A percentile compares a stretch with the other conserved stretches of the same genome.
phyloP scores from a whole-genome alignment of 2,113 vertebrate genomes.

The Prochilodus magdalenae region DNA sequence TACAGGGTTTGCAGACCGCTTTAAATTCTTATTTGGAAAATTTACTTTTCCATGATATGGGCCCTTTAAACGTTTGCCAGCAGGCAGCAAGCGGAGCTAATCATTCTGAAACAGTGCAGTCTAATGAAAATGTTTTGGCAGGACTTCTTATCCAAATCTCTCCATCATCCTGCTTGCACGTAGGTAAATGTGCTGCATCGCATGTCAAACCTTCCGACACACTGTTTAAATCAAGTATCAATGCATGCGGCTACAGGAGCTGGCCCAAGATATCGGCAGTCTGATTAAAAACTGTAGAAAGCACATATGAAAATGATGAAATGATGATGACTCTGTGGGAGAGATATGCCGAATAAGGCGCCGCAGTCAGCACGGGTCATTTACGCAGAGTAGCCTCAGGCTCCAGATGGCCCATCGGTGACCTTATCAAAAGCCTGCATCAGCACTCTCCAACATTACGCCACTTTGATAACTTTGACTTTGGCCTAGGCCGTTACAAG shows the following conservation, averaged over 20 bases:
- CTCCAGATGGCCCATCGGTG: neutral
- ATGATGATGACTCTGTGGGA: neutral
- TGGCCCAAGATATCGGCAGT: neutral
- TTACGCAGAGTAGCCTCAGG: neutral
- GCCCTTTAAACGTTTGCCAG: neutral
- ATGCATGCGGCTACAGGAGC: neutral
- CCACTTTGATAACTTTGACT: conserved; percentile 17
- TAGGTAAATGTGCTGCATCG: neutral
- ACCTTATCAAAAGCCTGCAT: conserved; percentile 42
- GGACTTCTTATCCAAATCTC: neutral
- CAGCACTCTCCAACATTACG: conserved; percentile 32
- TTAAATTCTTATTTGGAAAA: no score
- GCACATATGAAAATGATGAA: neutral
- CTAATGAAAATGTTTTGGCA: neutral
- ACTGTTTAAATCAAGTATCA: neutral
- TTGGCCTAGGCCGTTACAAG: neutral
- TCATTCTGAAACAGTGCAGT: neutral
- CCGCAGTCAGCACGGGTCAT: conserved; percentile 23
- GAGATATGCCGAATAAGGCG: neutral
- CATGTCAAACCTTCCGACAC: neutral
- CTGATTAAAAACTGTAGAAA: neutral
- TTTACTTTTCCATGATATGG: no score
- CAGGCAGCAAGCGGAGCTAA: no score
- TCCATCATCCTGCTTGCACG: neutral
- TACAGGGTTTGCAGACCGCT: no score